Conservation (phyloP, 2,797 vertebrate species). For the Epinephelus awoara region DNA sequence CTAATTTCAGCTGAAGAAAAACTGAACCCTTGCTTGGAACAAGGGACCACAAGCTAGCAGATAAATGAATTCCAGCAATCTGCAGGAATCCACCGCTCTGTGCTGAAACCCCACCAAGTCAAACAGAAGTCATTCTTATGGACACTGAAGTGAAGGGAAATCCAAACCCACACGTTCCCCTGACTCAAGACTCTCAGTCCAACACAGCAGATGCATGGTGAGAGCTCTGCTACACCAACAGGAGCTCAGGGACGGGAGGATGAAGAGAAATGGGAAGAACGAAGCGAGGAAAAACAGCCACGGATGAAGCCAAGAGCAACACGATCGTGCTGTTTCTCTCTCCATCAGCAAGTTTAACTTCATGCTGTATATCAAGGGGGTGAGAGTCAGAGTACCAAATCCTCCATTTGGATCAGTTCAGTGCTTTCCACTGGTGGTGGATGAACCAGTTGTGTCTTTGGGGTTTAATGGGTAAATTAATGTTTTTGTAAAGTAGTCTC, state of each 20-base stretch:
- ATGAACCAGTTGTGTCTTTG: constrained; percentile 30
- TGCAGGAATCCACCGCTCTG: constrained; percentile 77
- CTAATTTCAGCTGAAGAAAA: constrained; percentile 64
- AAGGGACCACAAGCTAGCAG: constrained; percentile 64
- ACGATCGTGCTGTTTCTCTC: constrained; percentile 71
- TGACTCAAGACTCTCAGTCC: constrained; percentile 65
- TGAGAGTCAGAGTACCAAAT: constrained; percentile 55
- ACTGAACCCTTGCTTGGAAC: constrained; percentile 57
- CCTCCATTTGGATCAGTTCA: constrained; percentile 47
- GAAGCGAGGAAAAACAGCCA: constrained; percentile 62
- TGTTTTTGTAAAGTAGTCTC: constrained; percentile 27
- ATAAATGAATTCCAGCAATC: constrained; percentile 81
- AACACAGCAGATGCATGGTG: constrained; percentile 69
- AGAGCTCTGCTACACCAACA: constrained; percentile 67
- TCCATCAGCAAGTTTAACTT: constrained; percentile 81
- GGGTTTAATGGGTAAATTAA: constrained; percentile 33
- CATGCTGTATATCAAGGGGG: constrained; percentile 59
- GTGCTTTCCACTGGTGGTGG: constrained; percentile 43
- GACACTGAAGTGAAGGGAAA: constrained; percentile 77
- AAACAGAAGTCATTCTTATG: constrained; percentile 82
- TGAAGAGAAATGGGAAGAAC: constrained; percentile 72
- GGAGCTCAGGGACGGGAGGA: constrained; percentile 67
- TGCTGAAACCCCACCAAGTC: constrained; percentile 83
- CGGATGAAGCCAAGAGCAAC: constrained; percentile 75
- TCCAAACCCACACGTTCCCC: constrained; percentile 81